Base-by-base conservation (phyloP, 2,113 vertebrate genomes). In the Machaerirhynchus nigripectus region DNA sequence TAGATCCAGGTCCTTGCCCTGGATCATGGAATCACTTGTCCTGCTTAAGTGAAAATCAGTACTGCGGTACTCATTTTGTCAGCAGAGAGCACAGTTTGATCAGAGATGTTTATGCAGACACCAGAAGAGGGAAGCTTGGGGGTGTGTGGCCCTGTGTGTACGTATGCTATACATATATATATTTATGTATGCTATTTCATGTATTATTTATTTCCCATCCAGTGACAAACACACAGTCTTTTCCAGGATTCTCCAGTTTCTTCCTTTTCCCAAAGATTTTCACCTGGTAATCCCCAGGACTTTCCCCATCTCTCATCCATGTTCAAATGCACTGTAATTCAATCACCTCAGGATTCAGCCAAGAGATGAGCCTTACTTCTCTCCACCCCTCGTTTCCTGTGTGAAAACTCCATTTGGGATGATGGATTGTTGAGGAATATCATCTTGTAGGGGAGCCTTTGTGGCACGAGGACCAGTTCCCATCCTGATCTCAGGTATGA, bases 381-480 rank as follows among this genome's bases (percentile, higher is more conserved):
- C 15, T 79, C 39, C 20, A 40, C 0, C 16, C 11, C 30, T 16
- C n/a, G 2, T 50, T 81, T 31, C 2, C 0, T 21, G 2, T 10
- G 9, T 50, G 78, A 7, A 35, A 61, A 28, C 46, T 52, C 50
- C 4, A 0, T 57, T 52, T 57, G 65, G 53, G 17, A 37, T 50
- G 53, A 18, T 31, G 67, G 56, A 9, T 15, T 37, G 33, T 46
- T 82, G 13, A 75, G 23, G 40, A 39, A 37, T 6, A 1, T 33
- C 9, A 10, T 39, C 77, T 47, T 63, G 13, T 39, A 14, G 7
- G 18, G 57, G 15, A 61, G 7, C 8, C 9, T 22, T 31, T 10
- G 6, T 13, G 17, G 33, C 69, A 18, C 1, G 40, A 70, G 64
- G 40, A 64, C 2, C 27, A 11, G 31, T 52, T 78, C 6, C 3